These are phyloP conservation scores for Nomia melanderi DNA, from an alignment of 1,140 invertebrate species.

Conservation along the genomic window DNA sequence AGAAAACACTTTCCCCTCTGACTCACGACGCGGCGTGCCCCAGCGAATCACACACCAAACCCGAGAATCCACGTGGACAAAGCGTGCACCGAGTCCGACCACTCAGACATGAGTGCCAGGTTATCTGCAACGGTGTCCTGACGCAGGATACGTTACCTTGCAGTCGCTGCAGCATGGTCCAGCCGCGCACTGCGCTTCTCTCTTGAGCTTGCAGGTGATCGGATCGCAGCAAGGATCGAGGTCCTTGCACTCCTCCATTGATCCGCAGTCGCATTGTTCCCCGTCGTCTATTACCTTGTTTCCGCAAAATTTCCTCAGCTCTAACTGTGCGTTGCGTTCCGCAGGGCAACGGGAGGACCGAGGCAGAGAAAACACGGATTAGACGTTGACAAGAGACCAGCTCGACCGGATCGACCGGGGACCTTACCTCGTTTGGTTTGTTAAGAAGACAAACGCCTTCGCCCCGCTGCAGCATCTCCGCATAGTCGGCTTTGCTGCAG, in stretches of 20 bases:
- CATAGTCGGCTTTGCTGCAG: constrained; percentile 93
- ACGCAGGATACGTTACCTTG: constrained; percentile 84
- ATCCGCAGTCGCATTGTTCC: constrained; percentile 96
- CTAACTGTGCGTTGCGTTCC: constrained; percentile 78
- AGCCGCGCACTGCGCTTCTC: constrained; percentile 94
- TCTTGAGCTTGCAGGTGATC: constrained; percentile 94
- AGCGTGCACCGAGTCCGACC: too few relatives aligned
- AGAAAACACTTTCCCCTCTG: too few relatives aligned
- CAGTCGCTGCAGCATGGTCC: constrained; percentile 96
- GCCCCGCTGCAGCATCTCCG: constrained; percentile 88
- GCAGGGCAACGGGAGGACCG: background rate
- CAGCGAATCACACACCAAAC: too few relatives aligned
- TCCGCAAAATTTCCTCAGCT: constrained; percentile 90
- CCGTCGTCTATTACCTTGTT: constrained; percentile 96
- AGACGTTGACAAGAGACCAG: too few relatives aligned
- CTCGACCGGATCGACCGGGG: too few relatives aligned
- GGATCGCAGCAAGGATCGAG: constrained; percentile 97
- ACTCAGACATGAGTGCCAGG: too few relatives aligned
- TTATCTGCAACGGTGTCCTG: too few relatives aligned
- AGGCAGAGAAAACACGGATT: too few relatives aligned
- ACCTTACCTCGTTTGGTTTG: constrained; percentile 94
- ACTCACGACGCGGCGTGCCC: too few relatives aligned
- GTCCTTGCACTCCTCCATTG: constrained; percentile 91
- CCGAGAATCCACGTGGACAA: too few relatives aligned
- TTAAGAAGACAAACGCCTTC: constrained; percentile 93